Percentiles rank a stretch among this genome's conserved stretches.
phyloP scores from a whole-genome alignment of 2,797 vertebrate genomes.

The Benthosema pterotum region DNA sequence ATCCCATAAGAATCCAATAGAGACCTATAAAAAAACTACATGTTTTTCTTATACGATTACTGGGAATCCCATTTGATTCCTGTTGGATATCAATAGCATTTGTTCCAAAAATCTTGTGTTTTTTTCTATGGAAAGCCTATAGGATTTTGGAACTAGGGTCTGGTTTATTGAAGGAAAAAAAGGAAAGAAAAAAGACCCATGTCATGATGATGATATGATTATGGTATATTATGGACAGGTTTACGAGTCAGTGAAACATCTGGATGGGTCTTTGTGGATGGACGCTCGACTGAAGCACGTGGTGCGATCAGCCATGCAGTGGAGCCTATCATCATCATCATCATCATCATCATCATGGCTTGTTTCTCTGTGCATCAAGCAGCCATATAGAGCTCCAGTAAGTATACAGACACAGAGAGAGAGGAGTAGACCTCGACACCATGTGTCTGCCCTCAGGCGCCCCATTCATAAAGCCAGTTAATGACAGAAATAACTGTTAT shows the following conservation, averaged over 20 bases:
- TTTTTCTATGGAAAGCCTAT: too few relatives aligned
- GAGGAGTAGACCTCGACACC: constrained; percentile 27
- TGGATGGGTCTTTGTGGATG: constrained; percentile 36
- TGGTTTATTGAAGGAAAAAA: too few relatives aligned
- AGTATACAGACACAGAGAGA: too few relatives aligned
- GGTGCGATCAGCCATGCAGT: constrained; percentile 39
- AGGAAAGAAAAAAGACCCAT: too few relatives aligned
- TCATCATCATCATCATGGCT: constrained; percentile 20
- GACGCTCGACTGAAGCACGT: constrained; percentile 40
- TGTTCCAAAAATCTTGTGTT: too few relatives aligned
- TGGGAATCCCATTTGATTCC: too few relatives aligned
- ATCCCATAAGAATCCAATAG: too few relatives aligned
- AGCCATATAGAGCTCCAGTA: constrained; percentile 9
- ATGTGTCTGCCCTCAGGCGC: constrained; percentile 34
- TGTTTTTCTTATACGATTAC: too few relatives aligned
- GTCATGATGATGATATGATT: neutral
- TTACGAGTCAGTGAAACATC: constrained; percentile 33
- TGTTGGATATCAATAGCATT: too few relatives aligned
- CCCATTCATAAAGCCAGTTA: constrained; percentile 44
- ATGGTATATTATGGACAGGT: constrained; percentile 12
- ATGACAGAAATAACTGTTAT: constrained; percentile 55
- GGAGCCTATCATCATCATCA: constrained; percentile 1
- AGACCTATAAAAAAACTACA: too few relatives aligned
- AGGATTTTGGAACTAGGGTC: too few relatives aligned
- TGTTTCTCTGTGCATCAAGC: constrained; percentile 32